Base-by-base conservation (phyloP, 1,140 invertebrate species). In the Pseudobourletiella spinata region DNA sequence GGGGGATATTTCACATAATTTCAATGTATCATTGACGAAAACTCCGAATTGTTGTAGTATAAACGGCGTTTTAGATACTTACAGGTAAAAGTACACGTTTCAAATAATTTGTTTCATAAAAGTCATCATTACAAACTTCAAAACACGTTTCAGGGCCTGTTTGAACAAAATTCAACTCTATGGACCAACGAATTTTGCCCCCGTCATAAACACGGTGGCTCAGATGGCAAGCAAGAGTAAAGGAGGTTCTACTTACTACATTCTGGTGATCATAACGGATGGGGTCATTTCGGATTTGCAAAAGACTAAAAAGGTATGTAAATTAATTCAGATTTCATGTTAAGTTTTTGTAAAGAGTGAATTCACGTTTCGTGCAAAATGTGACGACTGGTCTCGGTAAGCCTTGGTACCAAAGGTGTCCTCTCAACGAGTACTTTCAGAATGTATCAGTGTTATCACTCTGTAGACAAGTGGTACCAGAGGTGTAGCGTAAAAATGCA, bases 261-360 rank as follows among this genome's bases (percentile, higher is more conserved):
- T 86, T 44, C 73, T 86, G 22, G 75, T 86, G 6, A 81, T 86
- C 58, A 74, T 86, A 2, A 86, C 84, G 2, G 84, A 86, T 75
- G 84, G 84, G 29, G 79, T 83, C 32, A 83, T 86, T 28, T 82
- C 80, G 28, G 84, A 86, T 70, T 82, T 86, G 79, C 76, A 76
- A 24, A 73, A 81, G 61, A 85, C 84, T 2, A 81, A 78, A 65
- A 72, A 81, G 74, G 78, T 75, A 70, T 52, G 25, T 35, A 22
- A 11, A 43, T 35, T 6, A 26, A n/a, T 48, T 22, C 14, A 4
- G 4, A 48, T 4, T 8, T 8, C 11, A 18, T 48, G 15, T 48
- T 18, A 48, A 16, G 22, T 48, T 48, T 48, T 48, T 15, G 18
- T 48, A 14, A n/a, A n/a, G n/a, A n/a, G n/a, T n/a, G n/a, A n/a